Evolutionary conservation across 2,888 invertebrate genomes (phyloP), one percentile per base, ranked within the genome.

Genomic region (Helicoverpa assulta): DNA sequence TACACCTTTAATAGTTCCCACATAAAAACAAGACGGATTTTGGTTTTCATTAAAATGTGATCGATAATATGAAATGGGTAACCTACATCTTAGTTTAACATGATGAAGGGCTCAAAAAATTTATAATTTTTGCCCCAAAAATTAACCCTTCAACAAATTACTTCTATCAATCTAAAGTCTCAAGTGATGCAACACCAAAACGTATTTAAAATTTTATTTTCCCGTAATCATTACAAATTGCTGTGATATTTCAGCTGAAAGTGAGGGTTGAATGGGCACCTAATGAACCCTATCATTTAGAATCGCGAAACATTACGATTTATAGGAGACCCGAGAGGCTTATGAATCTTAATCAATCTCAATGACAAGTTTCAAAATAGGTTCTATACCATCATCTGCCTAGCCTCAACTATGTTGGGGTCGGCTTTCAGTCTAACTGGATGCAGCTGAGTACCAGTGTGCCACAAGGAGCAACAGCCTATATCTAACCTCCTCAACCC

Each of bases 271-370:
- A 78, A 78, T 75, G 76, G 72, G 65, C 69, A 78, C 37, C 47
- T 72, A 82, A 82, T 76, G 70, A 74, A 58, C 51, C 50, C 69
- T 74, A 68, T 81, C 67, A 74, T 70, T 78, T 73, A 60, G 60
- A 76, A 70, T 55, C 61, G 43, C 59, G 57, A 78, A 67, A 63
- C 76, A 77, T 70, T 67, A 65, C 63, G 66, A 73, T 80, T 82
- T 62, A 82, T 73, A 60, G 56, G n/a, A 53, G 70, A 7, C 71
- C 68, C 62, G 26, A 68, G 67, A 57, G 70, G 51, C 58, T 56
- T 70, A 70, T 78, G 66, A 53, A 72, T 81, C 71, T 66, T 60
- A 74, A 67, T 80, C 60, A 61, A 60, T 73, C 37, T 74, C 58
- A 76, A 67, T 70, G 40, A 63, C 67, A 66, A 40, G 58, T 67